Percentiles rank a stretch among this genome's conserved stretches.
These are phyloP conservation scores for Drosophila acutilabella DNA, from an alignment of 2,888 invertebrate species.

Conservation along the genomic window DNA sequence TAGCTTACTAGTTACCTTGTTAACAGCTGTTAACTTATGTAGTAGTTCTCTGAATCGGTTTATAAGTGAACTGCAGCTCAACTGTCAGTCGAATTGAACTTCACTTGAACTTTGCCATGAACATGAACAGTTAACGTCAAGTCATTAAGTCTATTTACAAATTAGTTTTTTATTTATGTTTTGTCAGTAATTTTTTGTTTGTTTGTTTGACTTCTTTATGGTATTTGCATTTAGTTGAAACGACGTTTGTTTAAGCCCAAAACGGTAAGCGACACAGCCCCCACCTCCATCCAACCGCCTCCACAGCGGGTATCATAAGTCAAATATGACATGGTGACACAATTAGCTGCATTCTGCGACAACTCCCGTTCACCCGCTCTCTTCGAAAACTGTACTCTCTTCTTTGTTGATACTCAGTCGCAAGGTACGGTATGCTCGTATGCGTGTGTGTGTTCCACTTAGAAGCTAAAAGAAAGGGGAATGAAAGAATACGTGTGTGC, in stretches of 20 bases:
- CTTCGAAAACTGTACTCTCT: not conserved
- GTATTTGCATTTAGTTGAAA: slow-evolving; percentile 44
- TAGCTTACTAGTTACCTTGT: not conserved
- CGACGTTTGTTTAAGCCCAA: slow-evolving; percentile 29
- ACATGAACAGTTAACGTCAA: slow-evolving; percentile 4
- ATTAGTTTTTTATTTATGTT: not conserved
- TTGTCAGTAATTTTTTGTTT: slow-evolving; percentile 3
- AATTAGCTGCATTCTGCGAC: slow-evolving; percentile 39
- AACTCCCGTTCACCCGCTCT: not conserved
- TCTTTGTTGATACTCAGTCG: slow-evolving; percentile 11
- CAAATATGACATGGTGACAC: slow-evolving; percentile 66
- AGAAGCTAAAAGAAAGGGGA: not conserved
- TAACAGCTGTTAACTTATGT: not conserved
- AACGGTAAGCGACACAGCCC: slow-evolving; percentile 5
- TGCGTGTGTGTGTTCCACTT: slow-evolving; percentile 46
- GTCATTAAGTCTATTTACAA: slow-evolving; percentile 12
- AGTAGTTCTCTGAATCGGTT: not conserved
- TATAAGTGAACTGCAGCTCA: not conserved
- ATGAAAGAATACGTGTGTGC: too few species aligned
- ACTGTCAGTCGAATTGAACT: not conserved
- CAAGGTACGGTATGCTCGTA: slow-evolving; percentile 1
- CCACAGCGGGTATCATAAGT: slow-evolving; percentile 11
- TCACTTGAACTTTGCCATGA: slow-evolving; percentile 29
- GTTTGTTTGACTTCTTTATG: slow-evolving; percentile 51
- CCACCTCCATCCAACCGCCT: not conserved